These are phyloP conservation scores for Caenorhabditis imperialis DNA, from an alignment of 2,888 invertebrate species.

Conservation along the genomic window DNA sequence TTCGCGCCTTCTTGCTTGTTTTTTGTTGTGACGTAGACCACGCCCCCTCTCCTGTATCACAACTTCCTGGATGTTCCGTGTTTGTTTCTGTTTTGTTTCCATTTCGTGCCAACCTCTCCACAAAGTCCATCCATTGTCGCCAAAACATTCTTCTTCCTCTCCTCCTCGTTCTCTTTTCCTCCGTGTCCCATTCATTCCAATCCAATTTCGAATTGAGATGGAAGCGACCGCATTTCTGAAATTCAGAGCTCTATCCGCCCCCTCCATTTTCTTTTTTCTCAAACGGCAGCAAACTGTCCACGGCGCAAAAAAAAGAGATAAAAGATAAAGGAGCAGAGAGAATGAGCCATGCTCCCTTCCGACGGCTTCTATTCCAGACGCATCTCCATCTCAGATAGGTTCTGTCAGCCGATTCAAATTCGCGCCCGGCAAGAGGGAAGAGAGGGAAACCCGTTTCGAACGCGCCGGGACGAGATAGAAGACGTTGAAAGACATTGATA, in stretches of 20 bases:
- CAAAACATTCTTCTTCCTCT: slow-evolving; percentile 37
- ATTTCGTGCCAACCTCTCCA: slow-evolving; percentile 2
- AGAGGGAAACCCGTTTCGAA: slow-evolving; percentile 50
- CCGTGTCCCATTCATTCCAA: slow-evolving; percentile 1
- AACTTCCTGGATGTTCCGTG: background rate
- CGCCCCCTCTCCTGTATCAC: too few species aligned
- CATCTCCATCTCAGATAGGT: slow-evolving; percentile 5
- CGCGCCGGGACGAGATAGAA: slow-evolving; percentile 32
- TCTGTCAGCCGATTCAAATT: slow-evolving; percentile 31
- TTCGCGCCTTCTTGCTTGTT: background rate
- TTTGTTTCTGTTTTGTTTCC: slow-evolving; percentile 16
- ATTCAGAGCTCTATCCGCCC: slow-evolving; percentile 38
- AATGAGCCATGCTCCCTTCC: background rate
- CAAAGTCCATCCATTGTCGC: slow-evolving; percentile 44
- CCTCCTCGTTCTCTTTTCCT: slow-evolving; percentile 16
- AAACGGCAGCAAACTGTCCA: background rate
- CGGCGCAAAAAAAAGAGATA: background rate
- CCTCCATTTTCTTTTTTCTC: slow-evolving; percentile 1
- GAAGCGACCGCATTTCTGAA: slow-evolving; percentile 34
- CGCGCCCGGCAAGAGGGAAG: slow-evolving; percentile 33
- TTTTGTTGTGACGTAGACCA: background rate
- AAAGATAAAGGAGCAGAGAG: background rate
- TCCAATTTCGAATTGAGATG: too few species aligned
- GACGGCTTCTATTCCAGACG: background rate
- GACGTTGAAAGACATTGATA: slow-evolving; percentile 37